These are phyloP conservation scores for Caiman crocodilus DNA, from an alignment of 2,797 vertebrate genomes.

Conservation along the genomic window DNA sequence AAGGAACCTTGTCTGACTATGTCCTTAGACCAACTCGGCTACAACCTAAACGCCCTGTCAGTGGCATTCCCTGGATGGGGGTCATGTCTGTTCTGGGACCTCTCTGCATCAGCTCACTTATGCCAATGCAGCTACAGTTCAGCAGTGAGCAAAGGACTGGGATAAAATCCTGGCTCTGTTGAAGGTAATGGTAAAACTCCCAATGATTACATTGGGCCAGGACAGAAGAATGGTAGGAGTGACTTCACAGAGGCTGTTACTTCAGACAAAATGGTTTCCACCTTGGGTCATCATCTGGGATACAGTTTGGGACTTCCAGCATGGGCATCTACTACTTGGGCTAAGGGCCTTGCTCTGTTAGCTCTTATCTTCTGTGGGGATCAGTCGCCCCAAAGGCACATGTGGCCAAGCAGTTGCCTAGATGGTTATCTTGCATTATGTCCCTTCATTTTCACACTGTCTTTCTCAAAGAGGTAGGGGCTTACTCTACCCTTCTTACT, in stretches of 20 bases:
- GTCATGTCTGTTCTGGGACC: no score
- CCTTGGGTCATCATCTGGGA: background rate
- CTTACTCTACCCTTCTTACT: background rate
- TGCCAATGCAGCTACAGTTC: background rate
- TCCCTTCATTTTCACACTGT: background rate
- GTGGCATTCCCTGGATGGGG: no score
- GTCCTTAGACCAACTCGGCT: no score
- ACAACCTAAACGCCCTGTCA: no score
- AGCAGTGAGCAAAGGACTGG: background rate
- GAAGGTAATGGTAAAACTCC: fast-evolving
- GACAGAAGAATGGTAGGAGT: background rate
- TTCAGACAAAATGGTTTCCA: fast-evolving
- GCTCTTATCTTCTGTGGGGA: background rate
- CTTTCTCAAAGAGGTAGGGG: background rate
- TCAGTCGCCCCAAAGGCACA: background rate
- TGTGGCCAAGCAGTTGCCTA: fast-evolving
- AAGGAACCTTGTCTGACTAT: no score
- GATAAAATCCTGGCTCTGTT: background rate
- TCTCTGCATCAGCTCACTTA: no score
- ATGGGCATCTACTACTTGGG: background rate
- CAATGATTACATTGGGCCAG: fast-evolving
- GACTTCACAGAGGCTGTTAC: background rate
- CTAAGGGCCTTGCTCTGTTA: background rate
- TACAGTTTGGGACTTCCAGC: background rate
- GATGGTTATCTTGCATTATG: background rate